Base-by-base conservation (phyloP, 1,140 invertebrate genomes). In the Temnothorax curvispinosus region DNA sequence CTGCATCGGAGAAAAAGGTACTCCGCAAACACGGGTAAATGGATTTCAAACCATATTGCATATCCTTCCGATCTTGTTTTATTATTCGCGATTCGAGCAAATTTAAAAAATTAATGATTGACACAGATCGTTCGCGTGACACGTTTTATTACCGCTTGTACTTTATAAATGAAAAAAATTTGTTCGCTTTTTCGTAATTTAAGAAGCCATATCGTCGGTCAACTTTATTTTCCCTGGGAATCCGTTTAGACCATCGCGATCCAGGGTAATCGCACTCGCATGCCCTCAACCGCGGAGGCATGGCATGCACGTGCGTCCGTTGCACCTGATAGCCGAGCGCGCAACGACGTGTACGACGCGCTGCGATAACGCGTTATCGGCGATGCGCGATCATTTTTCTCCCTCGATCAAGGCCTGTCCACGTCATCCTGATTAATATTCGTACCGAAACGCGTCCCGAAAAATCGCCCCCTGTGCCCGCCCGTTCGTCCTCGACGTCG, bases 401-500 rank as follows among this genome's bases (percentile, higher is more conserved):
- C 32, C 87, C 56, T 56, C 75, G 87, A 91, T 88, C 91, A 91
- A 90, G 86, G 91, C 78, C 77, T 81, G 85, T 82, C 62, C 74
- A 92, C 91, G 93, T 93, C 91, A 94, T 74, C 0, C 52, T 85
- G 38, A 92, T 90, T 65, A 93, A 92, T 93, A 93, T 93, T 92
- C 90, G 54, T 85, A 11, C 27, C 71, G 77, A 89, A 92, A 87
- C 9, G 32, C 13, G 7, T 4, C 41, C 65, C 84, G 91, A 88
- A 88, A 87, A 71, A 72, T 21, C 35, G 35, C 38, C 67, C 69
- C 21, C 81, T 72, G 64, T 18, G 18, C 52, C 18, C 32, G 13
- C 6, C 9, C 9, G 13, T 8, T 11, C 35, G 11, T 32, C 21
- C 18, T 54, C 67, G 21, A 54, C 62, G n/a, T 47, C 67, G 52